These are phyloP conservation scores for human (Homo sapiens) DNA, from an alignment of 2,113 vertebrate species.

Conservation along the genomic window GRCh38 chr1:206102501-206103000, in stretches of 20 bases:
- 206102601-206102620: background rate
- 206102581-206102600: background rate
- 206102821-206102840: background rate
- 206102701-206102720: background rate
- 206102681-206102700: constrained; percentile 3
- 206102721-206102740: background rate
- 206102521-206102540: background rate
- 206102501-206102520: background rate
- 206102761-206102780: background rate
- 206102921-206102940: background rate
- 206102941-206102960: too few species aligned
- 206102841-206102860: background rate
- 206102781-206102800: background rate
- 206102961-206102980: too few species aligned
- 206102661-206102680: background rate
- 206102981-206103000: too few species aligned
- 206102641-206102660: background rate
- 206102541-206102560: background rate
- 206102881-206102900: background rate
- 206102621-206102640: background rate
- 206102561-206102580: background rate
- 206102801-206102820: background rate
- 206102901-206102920: background rate
- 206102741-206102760: background rate
- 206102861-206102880: background rate